Percentiles rank a stretch among this genome's conserved stretches.
Evolutionary conservation across 2,797 vertebrate genomes (phyloP).

Genomic region (Neoniphon sammara): DNA sequence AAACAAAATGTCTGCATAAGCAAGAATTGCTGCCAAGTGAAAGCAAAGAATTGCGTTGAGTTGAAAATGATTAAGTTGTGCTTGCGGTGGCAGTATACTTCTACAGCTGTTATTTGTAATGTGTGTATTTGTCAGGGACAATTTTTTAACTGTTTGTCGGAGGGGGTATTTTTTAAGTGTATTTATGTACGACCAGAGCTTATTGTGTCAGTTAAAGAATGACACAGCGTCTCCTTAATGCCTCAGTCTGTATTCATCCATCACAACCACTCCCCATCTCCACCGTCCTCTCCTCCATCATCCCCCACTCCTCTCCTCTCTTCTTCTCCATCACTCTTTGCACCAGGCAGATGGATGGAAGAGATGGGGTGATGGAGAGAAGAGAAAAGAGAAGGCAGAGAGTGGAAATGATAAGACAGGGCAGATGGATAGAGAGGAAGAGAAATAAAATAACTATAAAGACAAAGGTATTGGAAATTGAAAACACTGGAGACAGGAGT

Average conservation of each 20-base stretch:
- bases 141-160: constrained; percentile 64
- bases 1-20: constrained; percentile 22
- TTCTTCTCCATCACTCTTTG: constrained; percentile 51
- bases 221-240: constrained; percentile 58
- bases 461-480: constrained; percentile 39
- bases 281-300: constrained; percentile 62
- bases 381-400: constrained; percentile 19
- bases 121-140: constrained; percentile 52
- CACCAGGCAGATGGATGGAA: constrained; percentile 48
- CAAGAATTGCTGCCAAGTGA: constrained; percentile 26
- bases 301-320: constrained; percentile 29
- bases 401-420: constrained; percentile 20
- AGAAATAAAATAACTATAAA: constrained; percentile 18
- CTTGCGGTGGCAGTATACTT: constrained; percentile 41
- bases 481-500: constrained; percentile 12
- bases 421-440: constrained; percentile 35
- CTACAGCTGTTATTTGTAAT: constrained; percentile 55
- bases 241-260: constrained; percentile 56
- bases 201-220: constrained; percentile 62
- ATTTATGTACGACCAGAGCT: constrained; percentile 54
- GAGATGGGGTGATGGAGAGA: constrained; percentile 35
- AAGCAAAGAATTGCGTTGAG: constrained; percentile 21
- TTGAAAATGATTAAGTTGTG: constrained; percentile 45
- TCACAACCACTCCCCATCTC: constrained; percentile 58
- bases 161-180: constrained; percentile 46